phyloP scores from a whole-genome alignment of 1,140 invertebrate genomes.

The Anoplophora glabripennis region DNA sequence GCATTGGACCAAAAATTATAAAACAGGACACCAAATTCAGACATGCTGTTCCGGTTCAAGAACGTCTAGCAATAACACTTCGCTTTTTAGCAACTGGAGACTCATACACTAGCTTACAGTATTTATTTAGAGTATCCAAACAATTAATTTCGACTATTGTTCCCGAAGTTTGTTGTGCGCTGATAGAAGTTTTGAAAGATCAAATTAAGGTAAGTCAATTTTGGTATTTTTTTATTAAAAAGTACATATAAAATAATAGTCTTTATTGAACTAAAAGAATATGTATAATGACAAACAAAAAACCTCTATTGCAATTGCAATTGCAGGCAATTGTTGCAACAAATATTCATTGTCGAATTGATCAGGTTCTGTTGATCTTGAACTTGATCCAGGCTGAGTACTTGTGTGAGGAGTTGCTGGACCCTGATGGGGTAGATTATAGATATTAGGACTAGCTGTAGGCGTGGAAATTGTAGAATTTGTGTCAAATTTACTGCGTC shows the following conservation, averaged over 20 bases:
- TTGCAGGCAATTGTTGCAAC: too few relatives aligned
- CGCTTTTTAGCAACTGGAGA: conserved; percentile 38
- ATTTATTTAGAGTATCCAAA: conserved; percentile 34
- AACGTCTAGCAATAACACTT: conserved; percentile 34
- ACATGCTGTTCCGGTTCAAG: too few relatives aligned
- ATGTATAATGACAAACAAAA: too few relatives aligned
- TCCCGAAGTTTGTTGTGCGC: conserved; percentile 32
- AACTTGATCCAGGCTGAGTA: background rate
- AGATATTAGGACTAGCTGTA: conserved; percentile 2
- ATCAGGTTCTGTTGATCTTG: conserved; percentile 1
- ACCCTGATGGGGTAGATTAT: conserved; percentile 1
- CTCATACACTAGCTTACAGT: too few relatives aligned
- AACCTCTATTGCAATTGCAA: too few relatives aligned
- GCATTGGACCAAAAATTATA: too few relatives aligned
- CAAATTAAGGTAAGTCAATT: conserved; percentile 8
- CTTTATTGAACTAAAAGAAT: background rate
- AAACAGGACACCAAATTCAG: background rate
- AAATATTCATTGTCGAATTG: too few relatives aligned
- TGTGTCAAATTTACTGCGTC: conserved; percentile 9
- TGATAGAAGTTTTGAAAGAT: conserved; percentile 6
- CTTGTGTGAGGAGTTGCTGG: background rate
- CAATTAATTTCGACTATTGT: conserved; percentile 25
- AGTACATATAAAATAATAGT: background rate
- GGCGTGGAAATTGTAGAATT: conserved; percentile 4
- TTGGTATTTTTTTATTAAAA: background rate